phyloP scores from a whole-genome alignment of 1,140 invertebrate genomes.

The Apis dorsata region DNA sequence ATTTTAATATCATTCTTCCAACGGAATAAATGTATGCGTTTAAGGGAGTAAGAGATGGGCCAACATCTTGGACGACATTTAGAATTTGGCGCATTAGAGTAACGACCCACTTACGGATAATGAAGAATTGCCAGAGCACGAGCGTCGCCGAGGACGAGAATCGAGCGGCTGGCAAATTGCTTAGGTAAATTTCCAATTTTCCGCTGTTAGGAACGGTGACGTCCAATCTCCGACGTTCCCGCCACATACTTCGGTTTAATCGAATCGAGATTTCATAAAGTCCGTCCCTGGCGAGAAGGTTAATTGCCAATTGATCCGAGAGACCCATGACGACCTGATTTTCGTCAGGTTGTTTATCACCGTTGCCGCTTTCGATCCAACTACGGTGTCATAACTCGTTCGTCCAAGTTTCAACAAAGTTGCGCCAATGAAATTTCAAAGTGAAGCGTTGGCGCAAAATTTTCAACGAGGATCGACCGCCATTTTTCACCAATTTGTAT shows the following conservation, averaged over 20 bases:
- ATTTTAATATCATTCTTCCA: too few relatives aligned
- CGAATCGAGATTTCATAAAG: conserved; percentile 68
- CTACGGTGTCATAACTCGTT: background rate
- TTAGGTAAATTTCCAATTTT: conserved; percentile 70
- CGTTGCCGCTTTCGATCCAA: background rate
- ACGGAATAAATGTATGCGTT: too few relatives aligned
- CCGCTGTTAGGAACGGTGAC: conserved; percentile 58
- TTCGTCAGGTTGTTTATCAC: conserved; percentile 50
- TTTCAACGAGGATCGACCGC: background rate
- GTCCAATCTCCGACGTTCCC: conserved; percentile 52
- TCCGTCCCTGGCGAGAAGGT: conserved; percentile 45
- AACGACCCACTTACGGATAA: conserved; percentile 61
- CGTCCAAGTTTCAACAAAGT: background rate
- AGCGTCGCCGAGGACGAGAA: conserved; percentile 26
- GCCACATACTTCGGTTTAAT: conserved; percentile 63
- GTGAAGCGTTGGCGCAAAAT: too few relatives aligned
- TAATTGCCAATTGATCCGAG: conserved; percentile 69
- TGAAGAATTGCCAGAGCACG: conserved; percentile 52
- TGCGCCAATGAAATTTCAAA: background rate
- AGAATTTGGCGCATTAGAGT: conserved; percentile 20
- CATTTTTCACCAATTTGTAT: too few relatives aligned
- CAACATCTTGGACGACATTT: conserved; percentile 3
- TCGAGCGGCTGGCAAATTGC: conserved; percentile 61
- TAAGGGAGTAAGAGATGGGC: background rate
- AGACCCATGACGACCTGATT: conserved; percentile 39